A percentile compares a stretch with the other conserved stretches of the same genome.
Evolutionary conservation across 1,140 invertebrate genomes (phyloP).

Genomic region (Danaus melanippus): DNA sequence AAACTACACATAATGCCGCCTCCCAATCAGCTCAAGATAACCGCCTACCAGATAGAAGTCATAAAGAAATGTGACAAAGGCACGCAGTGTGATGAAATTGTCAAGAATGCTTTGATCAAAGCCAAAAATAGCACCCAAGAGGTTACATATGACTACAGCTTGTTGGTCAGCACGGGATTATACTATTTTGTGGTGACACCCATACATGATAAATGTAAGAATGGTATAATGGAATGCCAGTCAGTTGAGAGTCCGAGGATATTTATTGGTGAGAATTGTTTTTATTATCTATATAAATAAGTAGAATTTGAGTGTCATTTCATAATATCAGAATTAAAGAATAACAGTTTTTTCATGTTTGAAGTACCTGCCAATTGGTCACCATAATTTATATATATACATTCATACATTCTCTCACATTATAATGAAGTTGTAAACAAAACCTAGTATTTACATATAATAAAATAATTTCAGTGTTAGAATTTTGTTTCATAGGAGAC

Average conservation of each 20-base stretch:
- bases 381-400: no score
- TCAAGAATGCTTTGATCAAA: conserved; percentile 27
- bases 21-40: conserved; percentile 41
- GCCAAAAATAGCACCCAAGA: conserved; percentile 37
- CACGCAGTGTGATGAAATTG: conserved; percentile 25
- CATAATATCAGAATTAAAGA: no score
- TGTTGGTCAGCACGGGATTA: conserved; percentile 34
- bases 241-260: conserved; percentile 48
- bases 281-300: no score
- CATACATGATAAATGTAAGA: conserved; percentile 34
- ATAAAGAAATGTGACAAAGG: conserved; percentile 35
- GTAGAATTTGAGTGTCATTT: no score
- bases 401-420: no score
- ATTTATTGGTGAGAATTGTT: conserved; percentile 37
- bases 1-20: conserved; percentile 51
- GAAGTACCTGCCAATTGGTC: no score
- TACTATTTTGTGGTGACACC: conserved; percentile 52
- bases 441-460: no score
- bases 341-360: no score
- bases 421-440: no score
- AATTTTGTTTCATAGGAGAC: no score
- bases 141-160: conserved; percentile 43
- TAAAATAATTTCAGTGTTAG: no score
- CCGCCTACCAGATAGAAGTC: conserved; percentile 41
- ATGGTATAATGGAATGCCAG: conserved; percentile 25